A percentile compares a stretch with the other conserved stretches of the same genome.
phyloP scores from a whole-genome alignment of 2,797 vertebrate genomes.

The Naso thynnoides region DNA sequence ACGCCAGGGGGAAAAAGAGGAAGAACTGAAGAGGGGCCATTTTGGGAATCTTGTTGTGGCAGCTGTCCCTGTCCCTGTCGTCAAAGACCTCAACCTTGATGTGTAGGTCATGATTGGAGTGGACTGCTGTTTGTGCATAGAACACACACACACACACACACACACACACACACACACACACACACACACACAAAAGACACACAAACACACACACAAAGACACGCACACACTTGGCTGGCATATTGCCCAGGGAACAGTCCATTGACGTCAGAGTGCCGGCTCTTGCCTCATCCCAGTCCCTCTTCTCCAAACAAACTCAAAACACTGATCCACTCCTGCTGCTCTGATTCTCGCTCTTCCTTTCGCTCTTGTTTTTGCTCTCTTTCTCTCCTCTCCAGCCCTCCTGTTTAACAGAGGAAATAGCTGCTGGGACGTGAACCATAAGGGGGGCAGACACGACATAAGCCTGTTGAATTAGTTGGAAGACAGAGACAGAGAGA shows the following conservation, averaged over 20 bases:
- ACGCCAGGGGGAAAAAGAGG: slow-evolving; percentile 14
- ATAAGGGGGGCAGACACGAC: slow-evolving; percentile 43
- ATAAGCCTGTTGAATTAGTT: slow-evolving; percentile 57
- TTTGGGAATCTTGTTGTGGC: slow-evolving; percentile 71
- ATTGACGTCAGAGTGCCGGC: slow-evolving; percentile 88
- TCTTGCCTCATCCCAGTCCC: slow-evolving; percentile 87
- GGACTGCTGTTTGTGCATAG: slow-evolving; percentile 62
- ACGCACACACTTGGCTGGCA: slow-evolving; percentile 74
- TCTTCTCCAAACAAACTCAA: slow-evolving; percentile 88
- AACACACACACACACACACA: slow-evolving; percentile 41
- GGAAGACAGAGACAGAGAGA: slow-evolving; percentile 23
- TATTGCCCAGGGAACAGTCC: slow-evolving; percentile 85
- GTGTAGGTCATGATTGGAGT: slow-evolving; percentile 73
- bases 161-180: slow-evolving; percentile 14
- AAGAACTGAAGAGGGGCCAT: slow-evolving; percentile 35
- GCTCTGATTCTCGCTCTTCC: slow-evolving; percentile 48
- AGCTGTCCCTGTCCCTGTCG: slow-evolving; percentile 76
- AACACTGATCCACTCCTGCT: slow-evolving; percentile 71
- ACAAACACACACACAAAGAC: slow-evolving; percentile 43
- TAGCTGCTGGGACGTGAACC: slow-evolving; percentile 65
- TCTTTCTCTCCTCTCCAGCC: slow-evolving; percentile 32
- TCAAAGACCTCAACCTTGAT: slow-evolving; percentile 77
- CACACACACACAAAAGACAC: slow-evolving; percentile 28
- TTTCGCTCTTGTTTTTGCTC: slow-evolving; percentile 51
- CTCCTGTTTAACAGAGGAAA: slow-evolving; percentile 61